These are phyloP conservation scores for Schrankia costaestrigalis DNA, from an alignment of 2,888 invertebrate genomes.

Conservation along the genomic window DNA sequence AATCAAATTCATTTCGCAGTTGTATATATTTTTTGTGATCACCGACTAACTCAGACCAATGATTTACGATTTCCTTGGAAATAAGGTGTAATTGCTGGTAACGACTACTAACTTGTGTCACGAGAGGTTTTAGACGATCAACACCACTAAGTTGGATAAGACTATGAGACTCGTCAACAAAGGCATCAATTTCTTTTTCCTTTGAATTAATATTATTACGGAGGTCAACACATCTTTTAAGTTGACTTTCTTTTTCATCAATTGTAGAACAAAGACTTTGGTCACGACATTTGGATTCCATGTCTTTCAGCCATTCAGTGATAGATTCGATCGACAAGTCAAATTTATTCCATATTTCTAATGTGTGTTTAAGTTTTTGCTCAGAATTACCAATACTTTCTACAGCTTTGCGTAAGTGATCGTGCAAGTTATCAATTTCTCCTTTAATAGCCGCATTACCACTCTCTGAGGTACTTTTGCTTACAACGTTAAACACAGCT, in stretches of 20 bases:
- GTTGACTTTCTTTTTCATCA: conserved; percentile 88
- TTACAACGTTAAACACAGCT: conserved; percentile 83
- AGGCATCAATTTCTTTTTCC: conserved; percentile 92
- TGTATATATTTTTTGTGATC: conserved; percentile 90
- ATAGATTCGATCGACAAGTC: conserved; percentile 90
- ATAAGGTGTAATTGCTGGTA: conserved; percentile 90
- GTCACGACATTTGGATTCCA: conserved; percentile 92
- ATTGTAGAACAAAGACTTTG: conserved; percentile 90
- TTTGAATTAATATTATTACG: conserved; percentile 88
- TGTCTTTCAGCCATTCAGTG: conserved; percentile 91
- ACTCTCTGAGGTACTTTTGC: conserved; percentile 89
- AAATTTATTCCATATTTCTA: conserved; percentile 93
- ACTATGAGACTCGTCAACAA: conserved; percentile 93
- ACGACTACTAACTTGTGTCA: conserved; percentile 93
- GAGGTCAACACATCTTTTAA: conserved; percentile 86
- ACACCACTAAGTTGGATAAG: conserved; percentile 91
- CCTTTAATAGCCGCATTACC: conserved; percentile 87
- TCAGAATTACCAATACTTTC: conserved; percentile 84
- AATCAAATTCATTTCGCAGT: conserved; percentile 86
- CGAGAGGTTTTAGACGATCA: conserved; percentile 91
- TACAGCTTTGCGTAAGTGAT: conserved; percentile 84
- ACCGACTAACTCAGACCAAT: conserved; percentile 90
- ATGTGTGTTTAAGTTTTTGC: conserved; percentile 86
- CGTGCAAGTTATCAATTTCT: conserved; percentile 86
- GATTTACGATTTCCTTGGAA: conserved; percentile 92